phyloP scores from a whole-genome alignment of 2,797 vertebrate species.

The Threskiornis aethiopicus region DNA sequence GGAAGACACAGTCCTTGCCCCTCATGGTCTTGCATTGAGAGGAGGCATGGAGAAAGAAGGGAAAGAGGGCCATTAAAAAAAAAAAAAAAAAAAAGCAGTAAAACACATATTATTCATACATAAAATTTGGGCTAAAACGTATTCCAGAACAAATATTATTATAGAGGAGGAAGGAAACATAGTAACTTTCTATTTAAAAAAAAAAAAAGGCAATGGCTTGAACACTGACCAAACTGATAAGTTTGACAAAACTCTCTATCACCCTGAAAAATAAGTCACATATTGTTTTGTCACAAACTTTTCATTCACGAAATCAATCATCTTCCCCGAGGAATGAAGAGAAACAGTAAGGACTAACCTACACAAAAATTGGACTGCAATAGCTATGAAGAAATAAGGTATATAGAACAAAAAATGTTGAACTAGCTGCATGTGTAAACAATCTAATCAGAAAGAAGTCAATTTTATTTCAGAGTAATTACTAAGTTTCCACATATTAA shows the following conservation, averaged over 20 bases:
- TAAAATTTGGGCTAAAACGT: not conserved
- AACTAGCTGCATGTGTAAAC: not conserved
- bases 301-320: not conserved
- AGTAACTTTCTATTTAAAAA: not conserved
- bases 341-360: not conserved
- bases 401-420: not conserved
- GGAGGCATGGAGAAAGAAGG: not conserved
- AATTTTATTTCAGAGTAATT: not conserved
- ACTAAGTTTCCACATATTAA: not conserved
- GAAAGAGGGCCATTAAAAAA: not conserved
- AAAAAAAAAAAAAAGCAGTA: not conserved
- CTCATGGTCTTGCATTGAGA: not conserved
- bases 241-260: not conserved
- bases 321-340: not conserved
- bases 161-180: not conserved
- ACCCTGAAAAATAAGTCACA: not conserved
- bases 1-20: not conserved
- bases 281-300: not conserved
- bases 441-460: not conserved
- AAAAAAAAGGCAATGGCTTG: not conserved
- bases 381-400: not conserved
- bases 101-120: not conserved
- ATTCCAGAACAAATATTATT: not conserved
- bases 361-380: not conserved
- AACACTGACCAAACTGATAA: not conserved